Conservation (phyloP, 1,140 invertebrate species). For the Episyrphus balteatus region DNA sequence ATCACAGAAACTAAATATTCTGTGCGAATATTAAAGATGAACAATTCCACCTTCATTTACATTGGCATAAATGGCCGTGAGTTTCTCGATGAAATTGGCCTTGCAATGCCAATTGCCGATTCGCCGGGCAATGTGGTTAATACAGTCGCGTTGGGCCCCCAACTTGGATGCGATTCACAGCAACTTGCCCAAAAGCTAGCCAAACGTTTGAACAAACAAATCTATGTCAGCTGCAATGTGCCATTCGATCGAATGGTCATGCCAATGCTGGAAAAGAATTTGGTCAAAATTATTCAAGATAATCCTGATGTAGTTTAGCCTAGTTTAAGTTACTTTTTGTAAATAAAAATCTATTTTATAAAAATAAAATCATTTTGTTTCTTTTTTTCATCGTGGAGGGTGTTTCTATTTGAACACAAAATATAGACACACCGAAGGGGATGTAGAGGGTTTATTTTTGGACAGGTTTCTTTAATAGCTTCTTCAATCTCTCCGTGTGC, state of each 20-base stretch:
- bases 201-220: conserved; percentile 18
- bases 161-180: conserved; percentile 15
- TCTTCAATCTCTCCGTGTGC: too few relatives aligned
- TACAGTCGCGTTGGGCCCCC: conserved; percentile 17
- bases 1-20: conserved; percentile 9
- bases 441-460: too few relatives aligned
- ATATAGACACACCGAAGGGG: too few relatives aligned
- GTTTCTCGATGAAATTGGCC: conserved; percentile 17
- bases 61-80: conserved; percentile 16
- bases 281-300: conserved; percentile 20
- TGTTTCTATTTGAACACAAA: too few relatives aligned
- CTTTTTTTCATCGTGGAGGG: too few relatives aligned
- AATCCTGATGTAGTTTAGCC: conserved; percentile 19
- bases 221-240: conserved; percentile 26
- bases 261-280: conserved; percentile 15
- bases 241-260: conserved; percentile 12
- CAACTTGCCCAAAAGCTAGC: conserved; percentile 17
- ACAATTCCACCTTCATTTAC: conserved; percentile 21
- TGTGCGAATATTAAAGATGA: conserved; percentile 22
- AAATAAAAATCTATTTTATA: not conserved
- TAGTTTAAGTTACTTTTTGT: not conserved
- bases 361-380: too few relatives aligned
- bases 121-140: conserved; percentile 6
- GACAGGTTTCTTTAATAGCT: too few relatives aligned
- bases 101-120: conserved; percentile 14